Conservation (phyloP, 2,113 vertebrate species). For the Burhinus oedicnemus region DNA sequence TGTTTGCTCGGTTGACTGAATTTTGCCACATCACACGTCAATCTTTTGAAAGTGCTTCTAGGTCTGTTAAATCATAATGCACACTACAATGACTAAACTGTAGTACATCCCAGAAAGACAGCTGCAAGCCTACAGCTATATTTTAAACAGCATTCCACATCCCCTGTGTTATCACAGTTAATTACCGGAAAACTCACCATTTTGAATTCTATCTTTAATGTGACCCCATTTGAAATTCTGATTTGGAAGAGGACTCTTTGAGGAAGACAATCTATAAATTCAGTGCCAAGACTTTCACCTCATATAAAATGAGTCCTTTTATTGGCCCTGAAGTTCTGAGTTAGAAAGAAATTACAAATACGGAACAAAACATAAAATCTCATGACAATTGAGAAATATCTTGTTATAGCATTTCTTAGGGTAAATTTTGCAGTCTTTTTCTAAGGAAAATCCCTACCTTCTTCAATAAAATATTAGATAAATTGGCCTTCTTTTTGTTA, state of each 20-base stretch:
- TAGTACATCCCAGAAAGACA: neutral
- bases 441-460: neutral
- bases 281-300: neutral
- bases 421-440: neutral
- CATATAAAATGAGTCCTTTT: neutral
- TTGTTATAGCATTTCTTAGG: neutral
- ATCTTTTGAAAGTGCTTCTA: neutral
- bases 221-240: constrained; percentile 41
- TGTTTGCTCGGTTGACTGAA: neutral
- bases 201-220: neutral
- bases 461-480: neutral
- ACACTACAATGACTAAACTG: neutral
- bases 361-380: neutral
- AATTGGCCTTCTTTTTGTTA: neutral
- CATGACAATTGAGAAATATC: neutral
- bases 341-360: constrained; percentile 16
- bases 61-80: neutral
- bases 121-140: neutral
- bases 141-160: constrained; percentile 2
- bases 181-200: constrained; percentile 13
- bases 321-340: neutral
- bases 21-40: neutral
- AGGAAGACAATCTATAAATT: constrained; percentile 20
- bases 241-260: neutral
- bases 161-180: constrained; percentile 14